Evolutionary conservation across 2,797 vertebrate species (phyloP), one percentile per base, ranked within the genome.

Genomic region (Lutjanus campechanus): DNA sequence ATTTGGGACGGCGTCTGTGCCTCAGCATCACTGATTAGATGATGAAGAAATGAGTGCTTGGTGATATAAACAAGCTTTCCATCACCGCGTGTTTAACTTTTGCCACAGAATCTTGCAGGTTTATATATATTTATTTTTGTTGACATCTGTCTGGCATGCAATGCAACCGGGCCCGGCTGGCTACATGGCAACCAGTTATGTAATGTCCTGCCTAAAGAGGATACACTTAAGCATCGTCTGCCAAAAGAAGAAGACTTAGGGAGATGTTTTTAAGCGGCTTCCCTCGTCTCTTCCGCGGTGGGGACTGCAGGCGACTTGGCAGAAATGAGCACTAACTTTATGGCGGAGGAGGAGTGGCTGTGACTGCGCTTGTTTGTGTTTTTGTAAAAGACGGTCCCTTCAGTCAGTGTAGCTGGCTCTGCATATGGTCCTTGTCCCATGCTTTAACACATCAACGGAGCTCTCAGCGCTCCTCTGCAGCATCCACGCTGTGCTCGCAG

Each of bases 201-300:
- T 87, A 87, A 91, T 47, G 61, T 54, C 29, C 54, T 47, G 63
- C 63, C 73, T 73, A 81, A 88, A 85, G 81, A 88, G 83, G 80
- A 88, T 86, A 74, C 86, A 46, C 68, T 81, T 41, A 49, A 75
- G 75, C 20, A 22, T 77, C 5, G 17, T 54, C 76, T 77, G 81
- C 75, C 79, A 85, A 75, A 77, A 43, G 71, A 72, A 51, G 65
- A 58, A 79, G 85, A 87, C 85, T 89, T 83, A 65, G 44, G 71
- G 79, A 76, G 84, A 79, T 67, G 75, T 83, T 76, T 84, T 81
- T 84, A 87, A 90, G 87, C 63, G 22, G 81, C 89, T 89, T 87
- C 84, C 50, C 68, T 81, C 8, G 5, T 61, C 80, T 87, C 56
- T 43, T 70, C 53, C 19, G 1, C 0, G 29, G 54, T 11, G 6